Conservation (phyloP, 2,113 vertebrate species). For the Takifugu flavidus region DNA sequence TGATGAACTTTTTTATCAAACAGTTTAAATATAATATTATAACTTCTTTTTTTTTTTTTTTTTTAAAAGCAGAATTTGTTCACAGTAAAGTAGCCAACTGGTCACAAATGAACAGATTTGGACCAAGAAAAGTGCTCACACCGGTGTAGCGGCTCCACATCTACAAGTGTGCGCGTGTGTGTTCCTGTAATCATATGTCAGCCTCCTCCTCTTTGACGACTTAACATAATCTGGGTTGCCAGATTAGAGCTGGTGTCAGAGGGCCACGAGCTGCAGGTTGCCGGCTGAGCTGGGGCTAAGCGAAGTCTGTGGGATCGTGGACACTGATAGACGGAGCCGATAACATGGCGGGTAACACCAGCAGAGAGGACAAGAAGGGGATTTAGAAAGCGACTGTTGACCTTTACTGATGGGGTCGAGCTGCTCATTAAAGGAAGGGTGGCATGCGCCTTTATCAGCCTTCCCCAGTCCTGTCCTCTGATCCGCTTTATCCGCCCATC, state of each 20-base stretch:
- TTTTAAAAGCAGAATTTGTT: too few species aligned
- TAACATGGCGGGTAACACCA: slow-evolving; percentile 47
- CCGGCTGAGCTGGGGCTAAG: slow-evolving; percentile 52
- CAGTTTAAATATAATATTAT: too few species aligned
- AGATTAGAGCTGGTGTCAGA: slow-evolving; percentile 65
- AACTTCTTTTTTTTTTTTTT: too few species aligned
- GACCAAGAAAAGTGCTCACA: slow-evolving; percentile 3
- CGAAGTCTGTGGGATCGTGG: slow-evolving; percentile 56
- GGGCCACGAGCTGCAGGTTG: slow-evolving; percentile 52
- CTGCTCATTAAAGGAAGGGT: slow-evolving; percentile 70
- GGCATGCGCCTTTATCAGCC: slow-evolving; percentile 67
- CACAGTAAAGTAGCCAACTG: too few species aligned
- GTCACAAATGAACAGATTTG: neutral
- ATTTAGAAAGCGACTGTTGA: slow-evolving; percentile 64
- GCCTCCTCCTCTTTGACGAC: slow-evolving; percentile 45
- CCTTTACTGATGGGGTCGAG: slow-evolving; percentile 71
- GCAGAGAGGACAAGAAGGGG: slow-evolving; percentile 47
- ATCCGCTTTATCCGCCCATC: slow-evolving; percentile 63
- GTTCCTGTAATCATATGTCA: slow-evolving; percentile 40
- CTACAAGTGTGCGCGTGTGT: slow-evolving; percentile 23
- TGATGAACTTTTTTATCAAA: too few species aligned
- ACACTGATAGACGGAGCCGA: slow-evolving; percentile 67
- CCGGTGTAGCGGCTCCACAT: slow-evolving; percentile 6
- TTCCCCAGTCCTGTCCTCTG: slow-evolving; percentile 62
- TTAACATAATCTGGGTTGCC: slow-evolving; percentile 64